phyloP scores from a whole-genome alignment of 1,140 invertebrate species.

The Neotoxoptera formosana region DNA sequence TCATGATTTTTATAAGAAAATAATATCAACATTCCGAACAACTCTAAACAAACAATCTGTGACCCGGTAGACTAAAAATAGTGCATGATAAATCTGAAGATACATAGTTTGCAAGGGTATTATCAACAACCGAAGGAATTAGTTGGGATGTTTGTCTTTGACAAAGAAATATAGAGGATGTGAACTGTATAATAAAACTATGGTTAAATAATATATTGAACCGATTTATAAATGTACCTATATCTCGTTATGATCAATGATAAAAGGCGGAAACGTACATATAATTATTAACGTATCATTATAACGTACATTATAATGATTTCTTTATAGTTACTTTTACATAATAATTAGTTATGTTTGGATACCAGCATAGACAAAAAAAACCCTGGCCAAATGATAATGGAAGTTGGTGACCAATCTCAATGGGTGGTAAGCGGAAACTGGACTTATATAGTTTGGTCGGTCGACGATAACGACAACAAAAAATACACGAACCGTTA shows the following conservation, averaged over 20 bases:
- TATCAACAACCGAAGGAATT: neutral
- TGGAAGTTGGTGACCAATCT: neutral
- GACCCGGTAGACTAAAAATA: neutral
- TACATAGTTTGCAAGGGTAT: neutral
- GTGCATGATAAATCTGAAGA: neutral
- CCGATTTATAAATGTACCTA: neutral
- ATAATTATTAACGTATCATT: no score
- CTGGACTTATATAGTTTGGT: neutral
- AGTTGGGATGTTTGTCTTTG: neutral
- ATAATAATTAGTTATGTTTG: neutral
- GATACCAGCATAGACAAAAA: neutral
- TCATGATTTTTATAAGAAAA: neutral
- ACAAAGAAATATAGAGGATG: neutral
- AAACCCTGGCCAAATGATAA: neutral
- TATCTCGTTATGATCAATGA: neutral
- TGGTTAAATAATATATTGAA: neutral
- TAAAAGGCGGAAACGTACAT: neutral
- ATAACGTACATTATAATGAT: no score
- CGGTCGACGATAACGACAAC: neutral
- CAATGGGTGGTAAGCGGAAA: neutral
- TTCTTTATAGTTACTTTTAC: neutral
- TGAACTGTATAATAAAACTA: neutral
- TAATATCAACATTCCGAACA: neutral
- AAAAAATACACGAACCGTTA: neutral
- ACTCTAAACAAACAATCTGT: neutral